These are phyloP conservation scores for Agapornis roseicollis DNA, from an alignment of 2,113 vertebrate genomes.

Conservation along the genomic window DNA sequence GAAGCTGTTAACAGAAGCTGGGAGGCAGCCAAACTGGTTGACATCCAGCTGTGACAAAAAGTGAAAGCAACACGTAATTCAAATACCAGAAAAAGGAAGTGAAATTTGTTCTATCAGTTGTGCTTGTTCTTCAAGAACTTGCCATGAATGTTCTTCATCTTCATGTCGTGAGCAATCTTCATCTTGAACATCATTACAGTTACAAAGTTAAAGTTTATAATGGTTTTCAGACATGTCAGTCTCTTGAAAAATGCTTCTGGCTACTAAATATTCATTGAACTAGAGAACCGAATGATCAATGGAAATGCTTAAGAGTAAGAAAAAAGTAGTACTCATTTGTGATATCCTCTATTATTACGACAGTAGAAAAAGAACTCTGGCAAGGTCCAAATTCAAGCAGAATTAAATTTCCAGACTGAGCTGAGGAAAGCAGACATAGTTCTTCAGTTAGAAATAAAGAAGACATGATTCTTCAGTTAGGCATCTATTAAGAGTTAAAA, in stretches of 20 bases:
- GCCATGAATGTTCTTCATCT: conserved; percentile 27
- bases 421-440: background rate
- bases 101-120: background rate
- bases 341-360: background rate
- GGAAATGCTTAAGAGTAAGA: background rate
- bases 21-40: background rate
- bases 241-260: background rate
- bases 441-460: background rate
- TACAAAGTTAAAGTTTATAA: conserved; percentile 10
- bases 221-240: background rate
- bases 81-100: conserved; percentile 37
- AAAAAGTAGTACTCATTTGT: background rate
- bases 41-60: conserved; percentile 2
- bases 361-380: background rate
- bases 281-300: conserved; percentile 13
- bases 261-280: conserved; percentile 4
- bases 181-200: background rate
- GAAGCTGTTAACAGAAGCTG: conserved; percentile 26
- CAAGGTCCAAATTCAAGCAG: background rate
- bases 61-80: conserved; percentile 21
- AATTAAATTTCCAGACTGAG: background rate
- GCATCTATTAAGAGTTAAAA: background rate
- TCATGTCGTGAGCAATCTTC: background rate
- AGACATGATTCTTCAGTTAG: background rate
- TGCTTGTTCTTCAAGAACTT: conserved; percentile 24